These are phyloP conservation scores for Lepidonotus clava DNA, from an alignment of 2,888 invertebrate genomes.

Conservation along the genomic window DNA sequence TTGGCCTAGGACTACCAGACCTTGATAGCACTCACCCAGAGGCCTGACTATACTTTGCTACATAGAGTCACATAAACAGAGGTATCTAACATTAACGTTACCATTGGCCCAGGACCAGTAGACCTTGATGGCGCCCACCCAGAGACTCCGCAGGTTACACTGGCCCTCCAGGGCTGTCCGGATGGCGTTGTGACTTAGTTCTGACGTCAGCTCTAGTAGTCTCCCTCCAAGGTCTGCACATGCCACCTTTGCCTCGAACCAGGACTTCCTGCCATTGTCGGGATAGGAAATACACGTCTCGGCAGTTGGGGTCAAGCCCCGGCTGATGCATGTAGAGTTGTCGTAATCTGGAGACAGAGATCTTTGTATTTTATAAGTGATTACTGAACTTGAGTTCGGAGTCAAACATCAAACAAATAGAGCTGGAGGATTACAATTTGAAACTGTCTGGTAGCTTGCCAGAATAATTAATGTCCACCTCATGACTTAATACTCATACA, in stretches of 20 bases:
- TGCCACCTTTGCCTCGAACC: neutral
- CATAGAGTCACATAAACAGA: no score
- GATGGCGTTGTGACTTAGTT: conserved; percentile 12
- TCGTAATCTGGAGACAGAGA: conserved; percentile 15
- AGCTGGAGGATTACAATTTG: no score
- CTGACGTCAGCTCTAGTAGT: neutral
- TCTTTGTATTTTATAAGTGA: no score
- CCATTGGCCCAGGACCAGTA: conserved; percentile 35
- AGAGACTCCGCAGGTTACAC: conserved; percentile 2
- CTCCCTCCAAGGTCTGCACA: conserved; percentile 4
- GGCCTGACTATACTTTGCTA: no score
- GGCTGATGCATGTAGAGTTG: neutral
- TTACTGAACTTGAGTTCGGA: no score
- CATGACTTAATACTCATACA: no score
- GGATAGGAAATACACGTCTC: conserved; percentile 8
- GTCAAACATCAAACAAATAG: no score
- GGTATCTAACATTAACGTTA: no score
- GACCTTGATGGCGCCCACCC: conserved; percentile 44
- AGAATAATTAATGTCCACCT: no score
- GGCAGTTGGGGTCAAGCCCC: conserved; percentile 5
- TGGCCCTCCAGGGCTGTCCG: neutral
- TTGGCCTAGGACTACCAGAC: no score
- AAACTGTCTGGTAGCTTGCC: no score
- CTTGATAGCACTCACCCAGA: no score
- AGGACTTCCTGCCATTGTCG: neutral